A percentile compares a stretch with the other conserved stretches of the same genome.
These are phyloP conservation scores for Malthinus seriepunctatus DNA, from an alignment of 2,888 invertebrate genomes.

Conservation along the genomic window DNA sequence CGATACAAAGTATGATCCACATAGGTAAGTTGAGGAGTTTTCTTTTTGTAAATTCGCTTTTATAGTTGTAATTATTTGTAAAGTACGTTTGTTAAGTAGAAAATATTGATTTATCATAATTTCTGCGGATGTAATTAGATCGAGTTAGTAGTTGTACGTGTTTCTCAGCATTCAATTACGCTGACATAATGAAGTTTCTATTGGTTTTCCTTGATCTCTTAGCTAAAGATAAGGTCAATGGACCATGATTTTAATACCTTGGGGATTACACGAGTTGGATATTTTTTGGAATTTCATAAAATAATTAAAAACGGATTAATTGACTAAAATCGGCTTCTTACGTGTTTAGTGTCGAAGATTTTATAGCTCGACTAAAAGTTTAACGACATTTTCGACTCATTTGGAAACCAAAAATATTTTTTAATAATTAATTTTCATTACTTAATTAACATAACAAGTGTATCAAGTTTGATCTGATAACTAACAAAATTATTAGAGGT, in stretches of 20 bases:
- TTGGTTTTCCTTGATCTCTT: constrained; percentile 1
- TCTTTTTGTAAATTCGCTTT: too few species aligned
- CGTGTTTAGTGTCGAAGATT: too few species aligned
- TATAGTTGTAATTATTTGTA: neutral
- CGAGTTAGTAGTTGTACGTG: constrained; percentile 8
- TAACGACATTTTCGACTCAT: too few species aligned
- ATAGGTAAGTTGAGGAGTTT: constrained; percentile 68
- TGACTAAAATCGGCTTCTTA: too few species aligned
- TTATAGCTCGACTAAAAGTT: too few species aligned
- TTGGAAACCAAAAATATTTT: too few species aligned
- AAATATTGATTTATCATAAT: constrained; percentile 14
- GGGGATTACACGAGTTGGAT: too few species aligned
- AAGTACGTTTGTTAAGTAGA: neutral
- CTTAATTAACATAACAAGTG: constrained; percentile 3
- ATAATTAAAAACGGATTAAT: too few species aligned
- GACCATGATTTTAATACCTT: neutral
- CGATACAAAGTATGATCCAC: constrained; percentile 77
- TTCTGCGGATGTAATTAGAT: constrained; percentile 12
- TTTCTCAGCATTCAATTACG: constrained; percentile 3
- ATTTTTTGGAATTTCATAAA: too few species aligned
- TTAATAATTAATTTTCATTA: too few species aligned
- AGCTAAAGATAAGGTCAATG: neutral
- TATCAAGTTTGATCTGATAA: too few species aligned
- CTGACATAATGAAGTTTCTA: constrained; percentile 8
- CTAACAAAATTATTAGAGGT: too few species aligned